These are phyloP conservation scores for Leuciscus idus DNA, from an alignment of 2,113 vertebrate genomes.

Conservation along the genomic window DNA sequence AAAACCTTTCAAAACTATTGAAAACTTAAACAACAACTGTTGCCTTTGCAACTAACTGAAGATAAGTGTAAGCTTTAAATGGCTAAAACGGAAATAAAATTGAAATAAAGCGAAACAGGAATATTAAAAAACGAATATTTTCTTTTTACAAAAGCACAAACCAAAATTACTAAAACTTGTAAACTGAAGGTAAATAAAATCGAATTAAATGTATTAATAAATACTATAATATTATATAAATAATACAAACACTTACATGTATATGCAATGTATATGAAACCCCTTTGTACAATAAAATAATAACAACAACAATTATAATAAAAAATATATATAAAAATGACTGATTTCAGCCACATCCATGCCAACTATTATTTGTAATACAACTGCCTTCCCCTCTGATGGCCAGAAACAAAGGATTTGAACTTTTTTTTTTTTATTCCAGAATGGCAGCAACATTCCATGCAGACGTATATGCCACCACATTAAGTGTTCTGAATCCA, in stretches of 20 bases:
- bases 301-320: not conserved
- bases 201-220: too few species aligned
- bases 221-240: not conserved
- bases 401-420: not conserved
- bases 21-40: not conserved
- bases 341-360: not conserved
- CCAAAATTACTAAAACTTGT: too few species aligned
- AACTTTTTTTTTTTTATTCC: not conserved
- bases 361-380: not conserved
- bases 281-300: too few species aligned
- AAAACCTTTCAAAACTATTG: not conserved
- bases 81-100: not conserved
- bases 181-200: too few species aligned
- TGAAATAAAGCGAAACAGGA: not conserved
- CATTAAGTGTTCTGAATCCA: slow-evolving; percentile 51
- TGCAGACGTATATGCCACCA: slow-evolving; percentile 39
- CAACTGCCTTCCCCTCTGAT: not conserved
- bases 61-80: not conserved
- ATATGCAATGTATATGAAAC: not conserved
- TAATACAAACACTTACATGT: not conserved
- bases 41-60: not conserved
- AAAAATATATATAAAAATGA: not conserved
- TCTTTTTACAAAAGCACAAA: not conserved
- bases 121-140: not conserved
- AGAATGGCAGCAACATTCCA: not conserved